phyloP scores from a whole-genome alignment of 2,113 vertebrate species.

The Dipodomys spectabilis region DNA sequence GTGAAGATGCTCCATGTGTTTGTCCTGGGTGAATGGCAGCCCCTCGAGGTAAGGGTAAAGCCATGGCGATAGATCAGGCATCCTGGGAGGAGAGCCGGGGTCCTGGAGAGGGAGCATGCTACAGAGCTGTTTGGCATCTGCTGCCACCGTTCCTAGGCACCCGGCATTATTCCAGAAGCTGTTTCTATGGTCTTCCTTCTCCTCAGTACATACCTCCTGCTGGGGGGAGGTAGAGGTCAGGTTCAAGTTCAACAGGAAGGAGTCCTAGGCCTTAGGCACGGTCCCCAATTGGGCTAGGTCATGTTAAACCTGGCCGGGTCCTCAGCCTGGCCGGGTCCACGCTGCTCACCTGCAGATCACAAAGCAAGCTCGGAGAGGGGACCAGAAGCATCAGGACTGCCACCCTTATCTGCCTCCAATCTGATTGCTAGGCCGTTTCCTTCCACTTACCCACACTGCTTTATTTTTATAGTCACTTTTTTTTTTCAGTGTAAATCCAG shows the following conservation, averaged over 20 bases:
- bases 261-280: not conserved
- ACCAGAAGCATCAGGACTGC: not conserved
- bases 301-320: too few species aligned
- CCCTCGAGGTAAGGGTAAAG: conserved; percentile 89
- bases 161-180: not conserved
- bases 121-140: accelerated
- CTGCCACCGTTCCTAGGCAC: not conserved
- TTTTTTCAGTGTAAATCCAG: not conserved
- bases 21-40: conserved; percentile 92
- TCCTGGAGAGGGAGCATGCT: accelerated
- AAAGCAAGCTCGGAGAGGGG: not conserved
- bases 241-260: not conserved
- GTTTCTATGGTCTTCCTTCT: not conserved
- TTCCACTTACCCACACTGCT: not conserved
- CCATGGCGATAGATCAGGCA: accelerated
- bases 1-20: conserved; percentile 95
- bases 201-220: too few species aligned
- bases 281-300: not conserved
- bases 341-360: not conserved
- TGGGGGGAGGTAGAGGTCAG: too few species aligned
- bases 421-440: not conserved
- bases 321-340: not conserved
- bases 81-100: not conserved
- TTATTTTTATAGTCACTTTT: not conserved
- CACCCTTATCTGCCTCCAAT: not conserved